Evolutionary conservation across 2,113 vertebrate genomes (phyloP).

Genomic region (Mohoua ochrocephala): DNA sequence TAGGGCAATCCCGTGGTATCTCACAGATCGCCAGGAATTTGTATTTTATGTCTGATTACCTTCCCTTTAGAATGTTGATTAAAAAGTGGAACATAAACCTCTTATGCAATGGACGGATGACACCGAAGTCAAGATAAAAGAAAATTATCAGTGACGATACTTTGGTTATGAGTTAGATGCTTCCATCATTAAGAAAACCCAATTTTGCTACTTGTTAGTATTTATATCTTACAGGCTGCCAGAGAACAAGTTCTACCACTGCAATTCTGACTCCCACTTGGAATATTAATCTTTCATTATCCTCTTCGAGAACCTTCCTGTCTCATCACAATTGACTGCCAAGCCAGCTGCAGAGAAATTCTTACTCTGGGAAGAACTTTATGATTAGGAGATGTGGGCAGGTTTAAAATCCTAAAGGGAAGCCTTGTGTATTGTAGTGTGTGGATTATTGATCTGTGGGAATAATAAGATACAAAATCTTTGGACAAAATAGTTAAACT

Average conservation of each 20-base stretch:
- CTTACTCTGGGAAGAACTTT: neutral
- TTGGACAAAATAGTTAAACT: neutral
- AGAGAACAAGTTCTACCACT: neutral
- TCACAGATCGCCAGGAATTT: neutral
- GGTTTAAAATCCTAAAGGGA: neutral
- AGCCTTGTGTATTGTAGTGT: neutral
- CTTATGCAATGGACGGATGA: neutral
- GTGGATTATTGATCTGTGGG: neutral
- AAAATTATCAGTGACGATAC: neutral
- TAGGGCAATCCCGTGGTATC: neutral
- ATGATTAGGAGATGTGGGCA: neutral
- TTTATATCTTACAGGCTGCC: neutral
- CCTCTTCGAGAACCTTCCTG: neutral
- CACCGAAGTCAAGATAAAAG: neutral
- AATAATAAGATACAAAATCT: neutral
- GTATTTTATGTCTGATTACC: neutral
- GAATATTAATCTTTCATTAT: conserved; percentile 1
- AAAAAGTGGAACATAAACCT: neutral
- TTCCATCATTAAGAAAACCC: neutral
- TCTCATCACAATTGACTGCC: neutral
- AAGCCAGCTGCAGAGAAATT: neutral
- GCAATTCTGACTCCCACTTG: neutral
- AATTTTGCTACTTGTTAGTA: neutral
- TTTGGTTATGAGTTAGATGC: neutral
- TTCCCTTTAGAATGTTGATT: neutral